Base-by-base conservation (phyloP, 2,888 invertebrate genomes). In the Theretra japonica region DNA sequence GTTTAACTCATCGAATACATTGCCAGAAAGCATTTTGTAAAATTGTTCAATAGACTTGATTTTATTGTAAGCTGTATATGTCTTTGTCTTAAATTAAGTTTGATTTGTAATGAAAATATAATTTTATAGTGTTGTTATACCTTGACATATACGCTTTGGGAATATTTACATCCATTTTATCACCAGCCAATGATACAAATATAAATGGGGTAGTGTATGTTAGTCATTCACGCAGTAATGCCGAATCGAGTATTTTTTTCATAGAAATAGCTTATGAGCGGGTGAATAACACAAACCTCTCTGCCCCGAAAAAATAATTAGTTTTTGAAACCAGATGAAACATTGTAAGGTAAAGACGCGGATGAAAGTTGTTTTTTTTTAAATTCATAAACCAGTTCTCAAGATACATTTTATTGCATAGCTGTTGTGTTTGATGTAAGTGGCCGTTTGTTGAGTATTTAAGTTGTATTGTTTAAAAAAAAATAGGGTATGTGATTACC, bases 101-200 rank as follows among this genome's bases (percentile, higher is more conserved):
- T 17, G 23, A 48, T 15, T 41, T 15, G 23, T 23, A 48, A 23
- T 65, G 23, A 48, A 65, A 41, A 65, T 41, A 21, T 8, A 21
- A 23, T 65, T 65, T 65, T 65, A 65, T 65, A 48, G 41, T 23
- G 41, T 65, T 65, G 48, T 1, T 41, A 23, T 48, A 23, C 65
- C 65, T 65, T 65, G 65, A 65, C 65, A 65, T 65, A 65, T 65
- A 65, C 65, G 48, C 41, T 65, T 65, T 23, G 41, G 41, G 65
- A 41, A 48, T 48, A 41, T 80, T 80, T 77, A 79, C 78, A 79
- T 81, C 83, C 81, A 84, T 84, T 86, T 88, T 89, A 86, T 88
- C 87, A 88, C 83, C 84, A 85, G 82, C 86, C 79, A 83, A 86
- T 86, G 86, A 86, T 41, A 41, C 41, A 41, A 11, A 41, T 15